Evolutionary conservation across 2,113 vertebrate species (phyloP).

Genomic region (Choloepus hoffmanni): DNA sequence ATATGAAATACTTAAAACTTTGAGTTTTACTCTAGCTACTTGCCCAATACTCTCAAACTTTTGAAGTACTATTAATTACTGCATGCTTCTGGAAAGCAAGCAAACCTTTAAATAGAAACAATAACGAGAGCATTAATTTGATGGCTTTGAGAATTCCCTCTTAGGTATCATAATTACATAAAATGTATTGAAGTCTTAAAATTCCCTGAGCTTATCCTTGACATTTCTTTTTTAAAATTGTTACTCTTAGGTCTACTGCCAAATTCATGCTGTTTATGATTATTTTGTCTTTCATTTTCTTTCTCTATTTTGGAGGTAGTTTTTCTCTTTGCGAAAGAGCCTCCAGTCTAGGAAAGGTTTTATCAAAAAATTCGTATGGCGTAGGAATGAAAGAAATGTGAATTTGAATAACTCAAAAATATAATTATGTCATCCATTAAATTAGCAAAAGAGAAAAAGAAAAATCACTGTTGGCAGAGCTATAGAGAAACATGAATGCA

Average conservation of each 20-base stretch:
- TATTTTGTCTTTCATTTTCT: constrained; percentile 18
- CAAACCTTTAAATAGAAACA: not conserved
- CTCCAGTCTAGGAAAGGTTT: not conserved
- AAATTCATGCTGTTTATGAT: constrained; percentile 30
- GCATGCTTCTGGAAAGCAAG: constrained; percentile 27
- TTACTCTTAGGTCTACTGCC: not conserved
- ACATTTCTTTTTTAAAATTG: constrained; percentile 14
- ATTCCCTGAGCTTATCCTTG: not conserved
- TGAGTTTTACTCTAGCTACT: not conserved
- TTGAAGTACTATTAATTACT: not conserved
- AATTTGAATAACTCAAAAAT: constrained; percentile 42
- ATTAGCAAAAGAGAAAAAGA: constrained; percentile 48
- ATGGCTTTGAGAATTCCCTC: constrained; percentile 5
- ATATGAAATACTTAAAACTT: constrained; percentile 54
- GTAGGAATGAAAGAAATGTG: constrained; percentile 15
- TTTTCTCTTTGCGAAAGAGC: constrained; percentile 42
- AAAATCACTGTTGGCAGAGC: not conserved
- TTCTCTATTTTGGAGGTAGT: constrained; percentile 40
- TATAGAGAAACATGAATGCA: not conserved
- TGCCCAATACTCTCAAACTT: not conserved
- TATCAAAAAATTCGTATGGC: not conserved
- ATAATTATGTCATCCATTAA: constrained; percentile 25
- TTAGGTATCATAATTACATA: not conserved
- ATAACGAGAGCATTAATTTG: not conserved
- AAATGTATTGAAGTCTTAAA: not conserved